Evolutionary conservation across 2,888 invertebrate species (phyloP), one percentile per base, ranked within the genome.

Genomic region (Agonopterix arenella): DNA sequence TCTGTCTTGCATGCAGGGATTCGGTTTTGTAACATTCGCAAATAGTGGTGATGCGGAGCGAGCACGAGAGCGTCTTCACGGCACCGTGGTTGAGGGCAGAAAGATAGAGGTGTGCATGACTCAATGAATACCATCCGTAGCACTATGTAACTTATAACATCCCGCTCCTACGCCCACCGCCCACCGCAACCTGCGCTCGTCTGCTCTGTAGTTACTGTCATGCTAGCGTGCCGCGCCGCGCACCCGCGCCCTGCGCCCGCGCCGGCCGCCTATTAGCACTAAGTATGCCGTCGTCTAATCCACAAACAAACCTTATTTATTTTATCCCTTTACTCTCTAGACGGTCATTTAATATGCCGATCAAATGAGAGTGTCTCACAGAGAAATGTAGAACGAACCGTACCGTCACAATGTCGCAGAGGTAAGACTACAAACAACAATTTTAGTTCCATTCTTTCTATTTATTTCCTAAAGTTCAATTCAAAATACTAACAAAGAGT

Each of bases 21-120:
- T 99, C 96, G 99, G 99, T 96, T 99, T 99, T 97, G 99, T 99
- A 95, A 99, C 99, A 95, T 99, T 99, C 97, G 98, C 98, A 95
- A 98, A 97, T 96, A 97, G 97, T 94, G 96, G 96, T 93, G 99
- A 99, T 94, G 99, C 99, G 92, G 99, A 99, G 95, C 96, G 97
- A 94, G 99, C 99, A 96, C 97, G 99, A 94, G 98, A 98, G 95
- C 97, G 98, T 95, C 97, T 99, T 93, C 98, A 99, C 95, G 98
- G 98, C 95, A 98, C 98, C 93, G 97, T 98, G 96, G 98, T 99
- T 95, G 99, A 99, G 96, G 99, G 99, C 94, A 96, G 99, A 94
- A 99, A 99, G 95, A 98, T 99, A 95, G 99, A 99, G 98, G 98
- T 98, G 96, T 96, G 96, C 96, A 96, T 96, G 96, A 93, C 88